phyloP scores from a whole-genome alignment of 2,797 vertebrate species.

The Morelia viridis region DNA sequence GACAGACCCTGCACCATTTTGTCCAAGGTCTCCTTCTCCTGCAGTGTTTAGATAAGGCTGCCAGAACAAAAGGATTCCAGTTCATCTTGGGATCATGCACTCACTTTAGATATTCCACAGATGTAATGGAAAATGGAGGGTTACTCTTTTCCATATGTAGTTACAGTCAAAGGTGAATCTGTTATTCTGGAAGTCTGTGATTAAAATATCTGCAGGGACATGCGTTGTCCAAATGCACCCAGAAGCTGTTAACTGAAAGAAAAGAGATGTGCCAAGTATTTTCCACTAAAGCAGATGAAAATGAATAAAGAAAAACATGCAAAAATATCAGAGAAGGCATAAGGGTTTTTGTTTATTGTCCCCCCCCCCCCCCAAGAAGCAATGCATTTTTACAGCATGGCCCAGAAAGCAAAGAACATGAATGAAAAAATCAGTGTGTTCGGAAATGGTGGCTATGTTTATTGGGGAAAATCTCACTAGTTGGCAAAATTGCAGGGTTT shows the following conservation, averaged over 20 bases:
- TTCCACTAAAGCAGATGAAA: constrained; percentile 49
- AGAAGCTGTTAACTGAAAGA: constrained; percentile 22
- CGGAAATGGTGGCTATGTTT: constrained; percentile 14
- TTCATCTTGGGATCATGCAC: not conserved
- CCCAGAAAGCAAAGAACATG: constrained; percentile 39
- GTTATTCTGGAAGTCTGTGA: not conserved
- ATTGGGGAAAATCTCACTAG: not conserved
- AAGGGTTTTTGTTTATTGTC: constrained; percentile 18
- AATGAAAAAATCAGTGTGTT: not conserved
- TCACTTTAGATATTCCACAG: not conserved
- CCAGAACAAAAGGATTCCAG: not conserved
- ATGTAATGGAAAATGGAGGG: not conserved
- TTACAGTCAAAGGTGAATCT: not conserved
- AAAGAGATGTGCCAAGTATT: constrained; percentile 29
- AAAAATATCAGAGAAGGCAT: constrained; percentile 25
- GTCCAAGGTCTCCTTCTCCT: not conserved
- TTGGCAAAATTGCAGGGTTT: constrained; percentile 3
- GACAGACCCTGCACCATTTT: not conserved
- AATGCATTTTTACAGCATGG: constrained; percentile 16
- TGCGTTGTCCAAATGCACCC: constrained; percentile 21
- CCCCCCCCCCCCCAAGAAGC: constrained; percentile 24
- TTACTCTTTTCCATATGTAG: not conserved
- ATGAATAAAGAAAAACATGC: not conserved
- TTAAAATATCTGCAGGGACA: not conserved
- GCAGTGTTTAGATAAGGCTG: constrained; percentile 1